Conservation (phyloP, 2,888 invertebrate genomes). For the Cephus spinipes region DNA sequence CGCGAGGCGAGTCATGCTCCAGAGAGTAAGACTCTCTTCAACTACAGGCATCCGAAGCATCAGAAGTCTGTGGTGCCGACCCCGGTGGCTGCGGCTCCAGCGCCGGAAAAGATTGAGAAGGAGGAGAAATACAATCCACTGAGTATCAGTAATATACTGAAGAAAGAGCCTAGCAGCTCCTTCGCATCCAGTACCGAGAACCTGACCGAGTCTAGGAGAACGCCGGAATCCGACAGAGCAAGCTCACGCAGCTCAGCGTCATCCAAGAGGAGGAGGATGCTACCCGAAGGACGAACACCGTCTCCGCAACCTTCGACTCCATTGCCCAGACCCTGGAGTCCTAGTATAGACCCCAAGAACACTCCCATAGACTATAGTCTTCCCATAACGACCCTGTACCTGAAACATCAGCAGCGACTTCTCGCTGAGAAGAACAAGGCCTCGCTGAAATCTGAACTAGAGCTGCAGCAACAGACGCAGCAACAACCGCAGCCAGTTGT, state of each 20-base stretch:
- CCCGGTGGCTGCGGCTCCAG: conserved; percentile 15
- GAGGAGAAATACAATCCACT: conserved; percentile 62
- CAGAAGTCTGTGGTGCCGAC: conserved; percentile 29
- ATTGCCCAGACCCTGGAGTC: conserved; percentile 59
- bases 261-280: conserved; percentile 58
- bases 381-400: conserved; percentile 90
- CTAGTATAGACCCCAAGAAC: conserved; percentile 57
- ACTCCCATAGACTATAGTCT: conserved; percentile 81
- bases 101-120: conserved; percentile 41
- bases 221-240: conserved; percentile 69
- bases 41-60: conserved; percentile 53
- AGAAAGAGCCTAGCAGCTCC: conserved; percentile 55
- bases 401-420: conserved; percentile 85
- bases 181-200: conserved; percentile 60
- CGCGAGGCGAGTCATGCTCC: conserved; percentile 54
- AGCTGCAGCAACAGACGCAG: conserved; percentile 43
- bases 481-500: conserved; percentile 61
- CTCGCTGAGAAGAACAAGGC: conserved; percentile 72
- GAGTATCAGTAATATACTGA: conserved; percentile 61
- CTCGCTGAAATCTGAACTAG: conserved; percentile 18
- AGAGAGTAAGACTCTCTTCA: conserved; percentile 57
- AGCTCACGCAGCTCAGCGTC: conserved; percentile 60
- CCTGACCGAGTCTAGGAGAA: conserved; percentile 64
- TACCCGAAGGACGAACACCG: conserved; percentile 61
- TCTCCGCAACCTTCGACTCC: conserved; percentile 57